phyloP scores from a whole-genome alignment of 2,888 invertebrate species.

The Nephrotoma appendiculata region DNA sequence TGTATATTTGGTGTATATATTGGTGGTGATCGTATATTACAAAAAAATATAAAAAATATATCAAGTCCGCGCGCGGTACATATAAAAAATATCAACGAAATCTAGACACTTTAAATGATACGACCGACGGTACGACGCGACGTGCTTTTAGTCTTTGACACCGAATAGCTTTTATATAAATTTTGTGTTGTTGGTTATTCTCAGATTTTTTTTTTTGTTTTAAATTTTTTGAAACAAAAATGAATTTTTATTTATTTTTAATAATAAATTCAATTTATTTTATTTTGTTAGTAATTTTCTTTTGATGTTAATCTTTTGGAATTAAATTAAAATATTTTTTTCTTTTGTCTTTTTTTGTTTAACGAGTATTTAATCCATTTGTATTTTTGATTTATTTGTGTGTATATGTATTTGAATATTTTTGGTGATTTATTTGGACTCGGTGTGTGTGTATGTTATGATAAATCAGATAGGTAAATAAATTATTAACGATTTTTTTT shows the following conservation, averaged over 20 bases:
- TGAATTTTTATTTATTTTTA: not conserved
- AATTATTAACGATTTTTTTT: not conserved
- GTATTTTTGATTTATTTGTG: not conserved
- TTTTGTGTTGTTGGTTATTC: not conserved
- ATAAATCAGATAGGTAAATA: not conserved
- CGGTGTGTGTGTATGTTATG: not conserved
- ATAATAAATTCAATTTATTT: not conserved
- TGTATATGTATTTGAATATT: not conserved
- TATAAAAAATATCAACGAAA: not conserved
- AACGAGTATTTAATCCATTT: not conserved
- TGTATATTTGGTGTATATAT: not conserved
- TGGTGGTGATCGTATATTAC: not conserved
- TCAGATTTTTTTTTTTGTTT: conserved; percentile 9
- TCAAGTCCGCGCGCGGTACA: not conserved
- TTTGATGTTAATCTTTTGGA: not conserved
- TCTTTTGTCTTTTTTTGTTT: not conserved
- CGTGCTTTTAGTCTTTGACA: conserved; percentile 32
- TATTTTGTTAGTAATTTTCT: not conserved
- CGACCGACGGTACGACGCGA: conserved; percentile 11
- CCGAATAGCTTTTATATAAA: conserved; percentile 27
- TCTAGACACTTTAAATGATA: not conserved
- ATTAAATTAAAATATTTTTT: not conserved
- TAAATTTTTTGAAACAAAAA: not conserved
- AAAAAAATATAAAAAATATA: not conserved
- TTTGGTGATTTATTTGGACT: not conserved